These are phyloP conservation scores for Ceratina australensis DNA, from an alignment of 1,140 invertebrate species.

Conservation along the genomic window DNA sequence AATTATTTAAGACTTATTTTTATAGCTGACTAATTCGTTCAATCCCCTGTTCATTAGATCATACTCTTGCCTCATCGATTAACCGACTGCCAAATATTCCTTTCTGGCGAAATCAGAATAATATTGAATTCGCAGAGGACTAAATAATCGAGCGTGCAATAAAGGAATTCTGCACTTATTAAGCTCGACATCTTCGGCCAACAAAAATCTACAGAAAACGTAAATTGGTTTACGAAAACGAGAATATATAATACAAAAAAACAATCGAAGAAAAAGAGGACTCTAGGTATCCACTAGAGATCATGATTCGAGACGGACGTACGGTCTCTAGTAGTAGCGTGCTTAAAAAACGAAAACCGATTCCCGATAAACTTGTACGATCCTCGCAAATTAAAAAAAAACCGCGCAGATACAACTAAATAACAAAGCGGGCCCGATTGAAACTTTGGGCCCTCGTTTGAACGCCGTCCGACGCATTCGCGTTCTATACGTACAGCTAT, in stretches of 20 bases:
- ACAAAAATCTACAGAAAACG: not conserved
- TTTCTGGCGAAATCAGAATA: not conserved
- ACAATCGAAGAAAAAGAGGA: not conserved
- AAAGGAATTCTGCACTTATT: not conserved
- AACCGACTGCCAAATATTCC: not conserved
- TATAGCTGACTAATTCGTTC: too few relatives aligned
- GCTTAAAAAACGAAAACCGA: conserved; percentile 1
- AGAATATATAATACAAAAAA: conserved; percentile 7
- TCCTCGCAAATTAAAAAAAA: conserved; percentile 28
- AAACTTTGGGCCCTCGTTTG: not conserved
- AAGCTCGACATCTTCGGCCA: not conserved
- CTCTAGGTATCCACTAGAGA: not conserved
- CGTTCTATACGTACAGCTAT: not conserved
- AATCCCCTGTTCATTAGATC: too few relatives aligned
- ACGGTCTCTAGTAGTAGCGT: conserved; percentile 3
- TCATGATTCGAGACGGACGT: conserved; percentile 16
- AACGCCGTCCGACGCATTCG: not conserved
- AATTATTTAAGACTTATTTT: too few relatives aligned
- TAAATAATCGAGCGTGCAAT: not conserved
- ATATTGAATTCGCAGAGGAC: not conserved
- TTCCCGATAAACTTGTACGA: conserved; percentile 4
- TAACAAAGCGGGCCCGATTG: conserved; percentile 27
- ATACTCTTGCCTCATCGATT: not conserved
- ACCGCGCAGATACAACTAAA: conserved; percentile 33
- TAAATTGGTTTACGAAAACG: not conserved